Evolutionary conservation across 64 coral and sea anemone genomes (phyloP), one percentile per base, ranked within the genome.

Genomic region (Dendrophyllia cribrosa): DNA sequence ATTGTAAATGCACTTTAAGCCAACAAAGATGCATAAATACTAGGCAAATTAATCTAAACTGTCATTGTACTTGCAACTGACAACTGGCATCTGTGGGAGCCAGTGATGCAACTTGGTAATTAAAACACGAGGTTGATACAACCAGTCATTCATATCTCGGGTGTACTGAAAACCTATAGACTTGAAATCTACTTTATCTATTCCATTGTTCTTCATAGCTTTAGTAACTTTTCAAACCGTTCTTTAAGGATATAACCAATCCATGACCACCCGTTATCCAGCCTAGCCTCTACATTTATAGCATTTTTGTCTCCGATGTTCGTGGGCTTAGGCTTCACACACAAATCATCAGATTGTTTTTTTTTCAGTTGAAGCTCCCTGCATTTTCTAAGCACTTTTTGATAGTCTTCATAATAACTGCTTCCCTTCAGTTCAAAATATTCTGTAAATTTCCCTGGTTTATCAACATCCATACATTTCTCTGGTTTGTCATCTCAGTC

Each of bases 281-380:
- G 58, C 24, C 66, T 44, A 6, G 74, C 72, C 59, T 89, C 51
- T 11, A 89, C 90, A 25, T 62, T 44, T 19, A 84, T 61, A 8
- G 82, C 90, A 69, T 86, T 86, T 23, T 55, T 92, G n/a, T 92
- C 91, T 19, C 67, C 77, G 47, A 50, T 45, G 76, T 92, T 92
- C 14, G 47, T 46, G 8, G 81, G 82, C 45, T 86, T 71, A 48
- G 58, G 70, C 10, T 26, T 48, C 8, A 87, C 34, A 7, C 59
- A 3, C 5, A 86, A 4, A 1, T 68, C 63, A 49, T 70, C 19
- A 12, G 3, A 8, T 66, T 45, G 2, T 34, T 34, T 34, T 34
- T 34, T 34, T 68, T 51, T 63, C 15, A 9, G 58, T 34, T 63
- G 12, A 3, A 86, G 53, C 20, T 86, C 16, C 43, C 44, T 63